phyloP scores from a whole-genome alignment of 2,888 invertebrate species.

The Neoascia interrupta region DNA sequence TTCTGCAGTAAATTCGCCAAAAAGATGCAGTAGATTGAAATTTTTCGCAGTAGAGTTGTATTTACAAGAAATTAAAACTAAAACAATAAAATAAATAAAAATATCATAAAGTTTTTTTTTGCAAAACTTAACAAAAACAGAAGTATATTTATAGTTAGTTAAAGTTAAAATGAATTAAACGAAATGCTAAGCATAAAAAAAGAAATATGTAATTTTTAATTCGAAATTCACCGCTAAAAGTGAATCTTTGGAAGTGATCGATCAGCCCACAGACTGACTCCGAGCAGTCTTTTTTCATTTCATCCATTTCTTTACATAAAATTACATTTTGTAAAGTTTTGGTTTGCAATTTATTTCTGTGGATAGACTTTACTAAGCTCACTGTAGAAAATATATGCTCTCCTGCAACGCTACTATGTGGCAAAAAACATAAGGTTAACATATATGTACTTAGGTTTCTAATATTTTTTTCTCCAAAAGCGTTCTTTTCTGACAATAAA shows the following conservation, averaged over 20 bases:
- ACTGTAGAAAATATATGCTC: not conserved
- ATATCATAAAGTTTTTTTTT: not conserved
- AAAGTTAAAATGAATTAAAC: too few relatives aligned
- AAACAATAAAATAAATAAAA: not conserved
- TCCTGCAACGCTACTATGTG: slow-evolving; percentile 30
- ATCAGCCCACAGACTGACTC: slow-evolving; percentile 4
- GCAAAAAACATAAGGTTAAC: slow-evolving; percentile 11
- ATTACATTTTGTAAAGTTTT: slow-evolving; percentile 9
- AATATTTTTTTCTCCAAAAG: slow-evolving; percentile 12
- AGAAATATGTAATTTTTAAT: slow-evolving; percentile 1
- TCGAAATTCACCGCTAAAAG: slow-evolving; percentile 6
- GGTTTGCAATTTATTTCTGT: slow-evolving; percentile 4
- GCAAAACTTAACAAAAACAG: too few relatives aligned
- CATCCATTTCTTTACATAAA: too few relatives aligned
- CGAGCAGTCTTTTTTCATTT: too few relatives aligned
- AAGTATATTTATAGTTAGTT: too few relatives aligned
- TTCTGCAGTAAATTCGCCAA: too few relatives aligned
- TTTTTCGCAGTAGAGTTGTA: slow-evolving; percentile 6
- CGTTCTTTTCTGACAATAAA: not conserved
- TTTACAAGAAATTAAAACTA: not conserved
- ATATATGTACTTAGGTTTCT: slow-evolving; percentile 10
- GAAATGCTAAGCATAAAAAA: too few relatives aligned
- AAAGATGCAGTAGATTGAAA: slow-evolving; percentile 17
- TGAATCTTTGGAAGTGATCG: slow-evolving; percentile 1
- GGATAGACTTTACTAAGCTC: slow-evolving; percentile 4